Evolutionary conservation across 2,113 vertebrate genomes (phyloP).

Genomic region (Heteronetta atricapilla): DNA sequence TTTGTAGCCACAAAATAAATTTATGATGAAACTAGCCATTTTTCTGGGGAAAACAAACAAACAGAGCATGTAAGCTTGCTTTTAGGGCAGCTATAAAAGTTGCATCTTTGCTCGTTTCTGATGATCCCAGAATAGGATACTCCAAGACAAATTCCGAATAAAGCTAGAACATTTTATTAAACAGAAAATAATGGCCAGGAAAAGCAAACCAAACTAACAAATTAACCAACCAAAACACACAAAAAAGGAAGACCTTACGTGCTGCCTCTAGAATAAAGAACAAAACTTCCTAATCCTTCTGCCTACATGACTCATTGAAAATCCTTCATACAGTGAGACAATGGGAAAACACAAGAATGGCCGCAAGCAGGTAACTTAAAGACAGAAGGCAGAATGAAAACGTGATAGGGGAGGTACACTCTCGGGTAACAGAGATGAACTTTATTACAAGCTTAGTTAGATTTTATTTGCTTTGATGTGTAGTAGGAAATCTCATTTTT

Average conservation of each 20-base stretch:
- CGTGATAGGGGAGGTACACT: background rate
- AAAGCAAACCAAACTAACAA: background rate
- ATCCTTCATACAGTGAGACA: background rate
- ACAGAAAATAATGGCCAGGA: background rate
- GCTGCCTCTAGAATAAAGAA: background rate
- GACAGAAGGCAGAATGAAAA: background rate
- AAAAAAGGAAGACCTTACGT: background rate
- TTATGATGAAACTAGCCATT: background rate
- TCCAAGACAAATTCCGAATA: background rate
- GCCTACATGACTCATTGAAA: background rate
- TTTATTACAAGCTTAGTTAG: background rate
- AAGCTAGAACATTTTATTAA: background rate
- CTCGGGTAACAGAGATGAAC: background rate
- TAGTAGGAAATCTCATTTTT: background rate
- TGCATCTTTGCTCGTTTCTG: background rate
- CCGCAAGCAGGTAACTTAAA: background rate
- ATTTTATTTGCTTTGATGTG: background rate
- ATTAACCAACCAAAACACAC: background rate
- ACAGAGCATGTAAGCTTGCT: background rate
- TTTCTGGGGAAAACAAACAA: background rate
- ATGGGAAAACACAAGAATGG: background rate
- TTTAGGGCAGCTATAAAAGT: background rate
- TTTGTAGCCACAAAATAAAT: background rate
- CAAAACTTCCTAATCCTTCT: background rate
- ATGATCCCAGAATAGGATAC: background rate